Evolutionary conservation across 2,888 invertebrate genomes (phyloP), one percentile per base, ranked within the genome.

Genomic region (Spialia ferax): DNA sequence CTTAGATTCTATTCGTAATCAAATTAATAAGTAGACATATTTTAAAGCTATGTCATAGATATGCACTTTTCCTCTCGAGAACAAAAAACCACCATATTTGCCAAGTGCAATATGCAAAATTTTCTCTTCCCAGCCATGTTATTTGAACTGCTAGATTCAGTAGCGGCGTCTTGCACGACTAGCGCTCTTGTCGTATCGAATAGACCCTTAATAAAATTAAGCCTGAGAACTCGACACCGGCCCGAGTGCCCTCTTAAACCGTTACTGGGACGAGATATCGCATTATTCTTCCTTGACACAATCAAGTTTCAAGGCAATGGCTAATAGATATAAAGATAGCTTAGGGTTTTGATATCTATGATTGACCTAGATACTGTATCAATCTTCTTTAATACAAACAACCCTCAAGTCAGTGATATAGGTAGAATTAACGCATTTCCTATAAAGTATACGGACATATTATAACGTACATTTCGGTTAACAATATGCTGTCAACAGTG

Each of bases 201-300:
- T 52, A 52, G n/a, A 22, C 22, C 22, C 50, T 23, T 23, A 23
- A 52, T n/a, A n/a, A n/a, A n/a, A n/a, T 52, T 23, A 52, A 23
- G 23, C 5, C 50, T 7, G 42, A n/a, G 6, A 22, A 50, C 22
- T 23, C 50, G 22, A 50, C 50, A 50, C 50, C 22, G 22, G 10
- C 13, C 22, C 22, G 18, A 45, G 45, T 10, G 18, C 13, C 50
- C 50, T 50, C 50, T 20, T 18, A 18, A 20, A 50, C 50, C 13
- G 22, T 23, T 22, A 50, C 22, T 50, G 22, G 15, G 22, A 22
- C 22, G 22, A 22, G 22, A 52, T 52, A 52, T 52, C 50, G 23
- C 50, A 13, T 22, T 8, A 23, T 20, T 52, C 50, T 23, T 23
- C 18, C 13, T 23, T 52, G 50, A 52, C 15, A 23, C 50, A 23